These are phyloP conservation scores for Naja naja DNA, from an alignment of 2,113 vertebrate species.

Conservation along the genomic window DNA sequence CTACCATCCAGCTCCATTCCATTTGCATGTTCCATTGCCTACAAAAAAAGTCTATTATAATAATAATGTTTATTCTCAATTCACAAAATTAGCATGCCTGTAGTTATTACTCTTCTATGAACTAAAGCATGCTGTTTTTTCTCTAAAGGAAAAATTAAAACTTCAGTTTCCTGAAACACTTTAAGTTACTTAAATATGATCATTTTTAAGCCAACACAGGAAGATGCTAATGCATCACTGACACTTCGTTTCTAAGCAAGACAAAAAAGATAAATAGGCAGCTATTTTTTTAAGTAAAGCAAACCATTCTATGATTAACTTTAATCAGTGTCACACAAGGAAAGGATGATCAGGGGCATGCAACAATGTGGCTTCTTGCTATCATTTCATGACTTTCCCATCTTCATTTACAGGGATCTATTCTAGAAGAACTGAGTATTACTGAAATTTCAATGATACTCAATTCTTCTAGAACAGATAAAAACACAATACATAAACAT, in stretches of 20 bases:
- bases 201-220: conserved; percentile 22
- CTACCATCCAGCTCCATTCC: conserved; percentile 93
- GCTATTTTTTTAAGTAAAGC: background rate
- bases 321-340: conserved; percentile 29
- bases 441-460: conserved; percentile 52
- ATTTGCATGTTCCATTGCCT: conserved; percentile 92
- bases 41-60: conserved; percentile 20
- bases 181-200: background rate
- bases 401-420: conserved; percentile 56
- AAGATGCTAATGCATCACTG: background rate
- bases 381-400: conserved; percentile 60
- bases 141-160: too few relatives aligned
- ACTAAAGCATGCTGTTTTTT: conserved; percentile 7
- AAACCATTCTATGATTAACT: background rate
- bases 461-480: background rate
- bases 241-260: conserved; percentile 21
- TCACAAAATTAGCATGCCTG: background rate
- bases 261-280: conserved; percentile 26
- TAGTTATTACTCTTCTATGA: conserved; percentile 51
- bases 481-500: background rate
- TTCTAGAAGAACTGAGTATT: conserved; percentile 62
- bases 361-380: conserved; percentile 56
- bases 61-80: background rate
- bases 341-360: conserved; percentile 43
- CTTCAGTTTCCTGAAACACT: too few relatives aligned